These are phyloP conservation scores for Leptinotarsa undecemlineata DNA, from an alignment of 1,140 invertebrate species.

Conservation along the genomic window DNA sequence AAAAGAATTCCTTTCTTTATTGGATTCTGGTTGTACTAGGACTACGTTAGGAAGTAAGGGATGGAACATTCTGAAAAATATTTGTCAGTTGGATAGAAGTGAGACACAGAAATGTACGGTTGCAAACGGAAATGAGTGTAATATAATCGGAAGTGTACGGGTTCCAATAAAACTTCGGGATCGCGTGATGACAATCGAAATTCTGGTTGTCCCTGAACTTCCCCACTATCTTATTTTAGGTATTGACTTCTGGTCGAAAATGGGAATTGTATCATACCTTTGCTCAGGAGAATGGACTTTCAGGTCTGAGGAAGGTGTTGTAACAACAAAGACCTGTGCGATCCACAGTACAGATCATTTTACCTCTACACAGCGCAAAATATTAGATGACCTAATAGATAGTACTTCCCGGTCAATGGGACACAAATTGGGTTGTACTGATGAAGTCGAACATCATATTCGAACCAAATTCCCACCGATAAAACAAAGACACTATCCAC, in stretches of 20 bases:
- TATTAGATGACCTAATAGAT: background rate
- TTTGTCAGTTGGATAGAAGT: background rate
- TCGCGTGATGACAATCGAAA: background rate
- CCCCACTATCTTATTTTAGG: background rate
- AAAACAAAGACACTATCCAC: constrained; percentile 23
- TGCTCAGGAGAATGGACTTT: background rate
- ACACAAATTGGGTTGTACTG: constrained; percentile 14
- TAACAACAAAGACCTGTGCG: background rate
- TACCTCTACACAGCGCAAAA: background rate
- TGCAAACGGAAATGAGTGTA: background rate
- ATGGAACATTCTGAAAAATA: background rate
- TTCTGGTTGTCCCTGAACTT: background rate
- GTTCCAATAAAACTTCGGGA: background rate
- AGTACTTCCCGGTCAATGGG: background rate
- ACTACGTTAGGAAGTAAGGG: background rate
- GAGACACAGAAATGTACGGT: background rate
- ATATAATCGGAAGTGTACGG: background rate
- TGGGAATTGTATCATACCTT: background rate
- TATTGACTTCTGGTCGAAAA: background rate
- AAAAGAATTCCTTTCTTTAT: background rate
- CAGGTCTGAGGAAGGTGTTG: background rate
- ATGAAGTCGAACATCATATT: constrained; percentile 15
- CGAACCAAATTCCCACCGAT: background rate
- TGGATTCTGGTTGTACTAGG: background rate
- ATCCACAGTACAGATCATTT: background rate